phyloP scores from a whole-genome alignment of 2,888 invertebrate genomes.

The Rotaria sp. region DNA sequence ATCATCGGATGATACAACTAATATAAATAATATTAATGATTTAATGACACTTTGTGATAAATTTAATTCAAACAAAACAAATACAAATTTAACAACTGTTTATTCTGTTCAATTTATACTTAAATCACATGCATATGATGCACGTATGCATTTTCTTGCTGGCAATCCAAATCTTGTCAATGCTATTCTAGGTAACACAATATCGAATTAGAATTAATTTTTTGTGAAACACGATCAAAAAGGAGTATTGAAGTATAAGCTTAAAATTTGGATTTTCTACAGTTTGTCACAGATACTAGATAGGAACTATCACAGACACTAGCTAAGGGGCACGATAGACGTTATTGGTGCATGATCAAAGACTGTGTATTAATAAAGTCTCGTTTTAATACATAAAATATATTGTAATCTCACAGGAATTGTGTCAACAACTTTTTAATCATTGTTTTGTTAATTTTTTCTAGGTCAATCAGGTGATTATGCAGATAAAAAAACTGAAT shows the following conservation, averaged over 20 bases:
- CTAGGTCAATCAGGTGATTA: neutral
- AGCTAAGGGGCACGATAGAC: too few relatives aligned
- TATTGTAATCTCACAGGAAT: too few relatives aligned
- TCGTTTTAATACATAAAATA: too few relatives aligned
- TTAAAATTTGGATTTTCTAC: too few relatives aligned
- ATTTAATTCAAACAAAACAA: neutral
- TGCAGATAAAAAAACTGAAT: neutral
- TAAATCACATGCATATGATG: conserved; percentile 17
- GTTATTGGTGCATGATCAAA: too few relatives aligned
- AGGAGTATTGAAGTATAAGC: too few relatives aligned
- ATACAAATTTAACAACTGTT: neutral
- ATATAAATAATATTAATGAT: neutral
- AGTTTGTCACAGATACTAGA: too few relatives aligned
- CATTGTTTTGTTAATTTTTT: neutral
- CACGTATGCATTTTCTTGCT: conserved; percentile 27
- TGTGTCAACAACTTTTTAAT: neutral
- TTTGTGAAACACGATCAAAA: too few relatives aligned
- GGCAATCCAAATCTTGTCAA: neutral
- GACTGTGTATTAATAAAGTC: too few relatives aligned
- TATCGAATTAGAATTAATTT: too few relatives aligned
- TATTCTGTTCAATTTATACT: conserved; percentile 3
- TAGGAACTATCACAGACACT: too few relatives aligned
- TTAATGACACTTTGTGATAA: neutral
- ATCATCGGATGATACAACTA: neutral
- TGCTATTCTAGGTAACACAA: neutral